Evolutionary conservation across 2,888 invertebrate species (phyloP), one percentile per base, ranked within the genome.

Genomic region (Protula sp.): DNA sequence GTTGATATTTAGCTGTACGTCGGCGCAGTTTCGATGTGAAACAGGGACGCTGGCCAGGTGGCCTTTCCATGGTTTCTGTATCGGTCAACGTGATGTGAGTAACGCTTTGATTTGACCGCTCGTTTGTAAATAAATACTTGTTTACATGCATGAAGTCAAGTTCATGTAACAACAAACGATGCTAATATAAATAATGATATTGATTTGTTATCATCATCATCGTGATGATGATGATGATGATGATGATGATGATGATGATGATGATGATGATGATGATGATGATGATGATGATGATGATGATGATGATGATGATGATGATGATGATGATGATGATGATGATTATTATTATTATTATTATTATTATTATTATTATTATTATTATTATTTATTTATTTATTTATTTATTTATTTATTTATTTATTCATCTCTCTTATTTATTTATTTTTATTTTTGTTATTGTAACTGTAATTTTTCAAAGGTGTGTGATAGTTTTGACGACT

Each of bases 221-320:
- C 59, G 62, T 29, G 29, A 31, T 24, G 62, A 62, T 38, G 30
- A 53, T 22, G 47, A 47, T 3, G 62, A 62, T 24, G n/a, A n/a
- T n/a, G n/a, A n/a, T n/a, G n/a, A n/a, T n/a, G n/a, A n/a, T n/a
- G n/a, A n/a, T n/a, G n/a, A n/a, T 57, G 47, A 57, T 57, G 47
- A 50, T 51, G 47, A 57, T 51, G 47, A 56, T 47, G 47, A 56
- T 47, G 4, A 50, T 3, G 47, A 56, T 50, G 2, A 57, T 57
- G 47, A 57, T 28, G 51, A 51, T 51, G 51, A 51, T 30, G 51
- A 57, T 57, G 57, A 51, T 30, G 51, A 51, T 51, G 30, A 57
- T 51, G 57, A 51, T 51, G 28, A 24, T 45, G 58, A 30, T 22
- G 55, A 55, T n/a, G 55, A n/a, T n/a, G n/a, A n/a, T n/a, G n/a